Conservation (phyloP, 2,888 invertebrate species). For the Pheosia gnoma region DNA sequence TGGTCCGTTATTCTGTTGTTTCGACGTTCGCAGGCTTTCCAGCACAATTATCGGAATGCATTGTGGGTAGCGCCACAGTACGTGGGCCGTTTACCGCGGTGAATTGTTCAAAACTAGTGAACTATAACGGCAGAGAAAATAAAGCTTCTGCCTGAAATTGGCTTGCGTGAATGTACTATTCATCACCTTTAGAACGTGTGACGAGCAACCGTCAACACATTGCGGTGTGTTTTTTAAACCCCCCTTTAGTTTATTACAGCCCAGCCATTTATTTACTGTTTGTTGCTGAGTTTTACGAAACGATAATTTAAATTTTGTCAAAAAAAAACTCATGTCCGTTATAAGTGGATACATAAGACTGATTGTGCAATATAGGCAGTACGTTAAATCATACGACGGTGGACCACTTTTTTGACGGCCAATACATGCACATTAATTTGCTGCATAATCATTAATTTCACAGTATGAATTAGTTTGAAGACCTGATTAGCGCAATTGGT, state of each 20-base stretch:
- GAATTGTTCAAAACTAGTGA: conserved; percentile 65
- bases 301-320: not conserved
- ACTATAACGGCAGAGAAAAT: conserved; percentile 55
- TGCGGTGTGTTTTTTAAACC: conserved; percentile 15
- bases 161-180: conserved; percentile 24
- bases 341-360: too few species aligned
- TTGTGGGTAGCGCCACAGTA: conserved; percentile 63
- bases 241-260: conserved; percentile 15
- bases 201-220: conserved; percentile 17
- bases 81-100: conserved; percentile 63
- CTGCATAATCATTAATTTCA: too few species aligned
- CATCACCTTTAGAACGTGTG: conserved; percentile 18
- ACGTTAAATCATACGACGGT: too few species aligned
- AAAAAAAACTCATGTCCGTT: not conserved
- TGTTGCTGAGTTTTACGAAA: not conserved
- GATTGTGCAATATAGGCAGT: too few species aligned
- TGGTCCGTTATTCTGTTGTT: conserved; percentile 40
- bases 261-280: conserved; percentile 17
- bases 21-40: conserved; percentile 60
- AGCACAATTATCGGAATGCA: conserved; percentile 77
- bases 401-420: too few species aligned
- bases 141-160: conserved; percentile 50
- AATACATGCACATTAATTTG: too few species aligned
- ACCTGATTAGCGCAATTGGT: too few species aligned
- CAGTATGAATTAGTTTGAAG: too few species aligned